These are phyloP conservation scores for Anser cygnoides DNA, from an alignment of 2,113 vertebrate genomes.

Conservation along the genomic window DNA sequence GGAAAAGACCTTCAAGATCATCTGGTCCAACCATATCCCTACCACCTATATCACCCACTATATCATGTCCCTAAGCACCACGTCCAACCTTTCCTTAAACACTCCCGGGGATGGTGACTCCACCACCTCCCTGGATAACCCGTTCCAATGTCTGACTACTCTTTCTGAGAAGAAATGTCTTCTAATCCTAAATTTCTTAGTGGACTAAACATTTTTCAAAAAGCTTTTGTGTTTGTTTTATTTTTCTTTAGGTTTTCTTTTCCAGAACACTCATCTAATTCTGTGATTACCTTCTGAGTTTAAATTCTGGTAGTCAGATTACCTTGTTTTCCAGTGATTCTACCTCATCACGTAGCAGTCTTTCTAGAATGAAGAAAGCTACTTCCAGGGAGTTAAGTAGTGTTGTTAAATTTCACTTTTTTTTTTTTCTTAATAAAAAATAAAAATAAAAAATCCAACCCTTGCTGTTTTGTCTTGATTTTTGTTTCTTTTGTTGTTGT, in stretches of 20 bases:
- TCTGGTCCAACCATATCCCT: no score
- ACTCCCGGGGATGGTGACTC: no score
- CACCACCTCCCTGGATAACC: no score
- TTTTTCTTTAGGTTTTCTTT: neutral
- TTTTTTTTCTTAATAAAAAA: neutral
- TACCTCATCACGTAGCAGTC: neutral
- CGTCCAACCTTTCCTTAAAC: no score
- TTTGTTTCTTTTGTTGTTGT: neutral
- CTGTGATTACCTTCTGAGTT: neutral
- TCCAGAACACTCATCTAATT: neutral
- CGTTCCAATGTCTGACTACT: no score
- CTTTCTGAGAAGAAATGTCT: no score
- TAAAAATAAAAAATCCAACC: neutral
- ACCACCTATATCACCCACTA: no score
- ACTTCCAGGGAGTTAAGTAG: neutral
- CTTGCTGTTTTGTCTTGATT: neutral
- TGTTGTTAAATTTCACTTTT: neutral
- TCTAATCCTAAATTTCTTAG: neutral
- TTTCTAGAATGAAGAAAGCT: neutral
- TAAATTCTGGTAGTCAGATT: neutral
- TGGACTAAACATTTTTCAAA: neutral
- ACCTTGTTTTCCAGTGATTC: neutral
- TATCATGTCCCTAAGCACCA: no score
- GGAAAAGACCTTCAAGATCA: no score
- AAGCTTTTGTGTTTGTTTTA: neutral